Evolutionary conservation across 1,140 invertebrate genomes (phyloP).

Genomic region (Drosophila eugracilis): DNA sequence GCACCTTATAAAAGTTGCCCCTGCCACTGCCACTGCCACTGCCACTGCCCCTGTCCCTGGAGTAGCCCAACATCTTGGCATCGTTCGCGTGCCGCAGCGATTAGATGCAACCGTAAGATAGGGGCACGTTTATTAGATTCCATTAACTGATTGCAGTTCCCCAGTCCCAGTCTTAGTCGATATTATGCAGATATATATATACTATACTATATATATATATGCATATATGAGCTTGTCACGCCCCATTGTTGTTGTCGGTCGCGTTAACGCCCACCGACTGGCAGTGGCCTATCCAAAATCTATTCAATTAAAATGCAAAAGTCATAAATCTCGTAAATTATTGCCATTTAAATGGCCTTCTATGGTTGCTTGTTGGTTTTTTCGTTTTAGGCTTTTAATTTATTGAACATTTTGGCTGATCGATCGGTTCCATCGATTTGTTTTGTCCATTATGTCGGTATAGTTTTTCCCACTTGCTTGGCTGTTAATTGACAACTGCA

Average conservation of each 20-base stretch:
- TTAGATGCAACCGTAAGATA: constrained; percentile 77
- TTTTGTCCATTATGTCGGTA: constrained; percentile 37
- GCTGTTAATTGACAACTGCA: constrained; percentile 24
- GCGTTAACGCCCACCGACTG: constrained; percentile 26
- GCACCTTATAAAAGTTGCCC: constrained; percentile 9
- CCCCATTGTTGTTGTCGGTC: constrained; percentile 41
- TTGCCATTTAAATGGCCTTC: constrained; percentile 70
- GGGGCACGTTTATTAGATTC: constrained; percentile 78
- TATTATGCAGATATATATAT: constrained; percentile 16
- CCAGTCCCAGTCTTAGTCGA: background rate
- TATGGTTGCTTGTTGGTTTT: too few species aligned
- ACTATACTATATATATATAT: too few species aligned
- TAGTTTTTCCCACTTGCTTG: constrained; percentile 22
- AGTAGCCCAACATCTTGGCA: constrained; percentile 39
- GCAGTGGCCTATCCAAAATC: constrained; percentile 67
- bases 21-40: too few species aligned
- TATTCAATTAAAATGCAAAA: constrained; percentile 75
- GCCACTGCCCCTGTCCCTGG: too few species aligned
- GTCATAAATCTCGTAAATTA: constrained; percentile 78
- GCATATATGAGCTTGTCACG: constrained; percentile 30
- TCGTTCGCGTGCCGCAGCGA: constrained; percentile 62
- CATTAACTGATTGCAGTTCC: constrained; percentile 71
- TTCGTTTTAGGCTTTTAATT: constrained; percentile 39
- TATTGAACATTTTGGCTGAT: constrained; percentile 31
- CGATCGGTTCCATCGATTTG: constrained; percentile 38